These are phyloP conservation scores for Caenorhabditis sinica DNA, from an alignment of 2,888 invertebrate genomes.

Conservation along the genomic window DNA sequence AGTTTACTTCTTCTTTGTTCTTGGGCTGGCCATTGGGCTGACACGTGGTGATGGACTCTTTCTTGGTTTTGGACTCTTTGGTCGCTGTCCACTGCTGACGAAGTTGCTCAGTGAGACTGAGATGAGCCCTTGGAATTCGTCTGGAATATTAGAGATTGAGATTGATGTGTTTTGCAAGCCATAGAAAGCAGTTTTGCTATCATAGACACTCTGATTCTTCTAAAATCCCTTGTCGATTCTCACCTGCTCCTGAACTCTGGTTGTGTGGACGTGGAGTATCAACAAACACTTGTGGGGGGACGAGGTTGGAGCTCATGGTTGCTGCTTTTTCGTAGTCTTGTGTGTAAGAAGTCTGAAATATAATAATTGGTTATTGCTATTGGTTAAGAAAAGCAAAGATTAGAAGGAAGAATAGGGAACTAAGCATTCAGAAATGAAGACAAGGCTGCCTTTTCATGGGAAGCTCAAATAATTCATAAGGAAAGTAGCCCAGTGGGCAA, in stretches of 20 bases:
- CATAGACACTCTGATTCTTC: neutral
- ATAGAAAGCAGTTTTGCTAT: no score
- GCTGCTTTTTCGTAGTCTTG: neutral
- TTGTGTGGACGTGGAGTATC: slow-evolving; percentile 70
- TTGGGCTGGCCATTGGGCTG: slow-evolving; percentile 63
- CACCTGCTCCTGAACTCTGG: slow-evolving; percentile 50
- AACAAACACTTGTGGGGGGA: slow-evolving; percentile 71
- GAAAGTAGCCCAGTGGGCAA: neutral
- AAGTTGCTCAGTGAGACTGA: slow-evolving; percentile 61
- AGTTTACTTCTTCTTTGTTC: slow-evolving; percentile 53
- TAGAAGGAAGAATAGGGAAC: neutral
- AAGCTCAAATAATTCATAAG: slow-evolving; percentile 49
- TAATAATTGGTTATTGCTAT: neutral
- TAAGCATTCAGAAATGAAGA: no score
- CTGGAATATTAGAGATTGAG: slow-evolving; percentile 27
- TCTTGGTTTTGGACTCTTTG: slow-evolving; percentile 47
- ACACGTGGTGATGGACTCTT: slow-evolving; percentile 62
- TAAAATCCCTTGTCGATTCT: neutral
- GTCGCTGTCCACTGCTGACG: slow-evolving; percentile 41
- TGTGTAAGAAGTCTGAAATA: slow-evolving; percentile 22
- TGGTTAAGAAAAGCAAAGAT: neutral
- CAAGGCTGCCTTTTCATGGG: no score
- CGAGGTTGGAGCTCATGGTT: slow-evolving; percentile 66
- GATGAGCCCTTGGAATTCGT: slow-evolving; percentile 60
- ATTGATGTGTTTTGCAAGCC: neutral